A percentile compares a stretch with the other conserved stretches of the same genome.
phyloP scores from a whole-genome alignment of 2,888 invertebrate genomes.

The Noctua janthe region DNA sequence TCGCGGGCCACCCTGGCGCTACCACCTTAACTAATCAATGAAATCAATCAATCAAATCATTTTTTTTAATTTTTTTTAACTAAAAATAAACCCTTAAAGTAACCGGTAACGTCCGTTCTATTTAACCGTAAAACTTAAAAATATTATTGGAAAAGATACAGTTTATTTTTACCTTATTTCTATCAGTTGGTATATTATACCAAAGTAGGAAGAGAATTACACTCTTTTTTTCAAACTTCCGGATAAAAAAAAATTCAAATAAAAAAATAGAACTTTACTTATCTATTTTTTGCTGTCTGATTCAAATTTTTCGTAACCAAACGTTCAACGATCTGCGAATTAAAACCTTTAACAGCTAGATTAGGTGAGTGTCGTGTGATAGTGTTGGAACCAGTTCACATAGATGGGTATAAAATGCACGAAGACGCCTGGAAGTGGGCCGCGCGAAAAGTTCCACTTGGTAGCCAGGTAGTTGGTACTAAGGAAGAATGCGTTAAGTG shows the following conservation, averaged over 20 bases:
- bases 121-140: background rate
- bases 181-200: background rate
- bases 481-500: slow-evolving; percentile 2
- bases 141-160: background rate
- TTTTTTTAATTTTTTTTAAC: too few relatives aligned
- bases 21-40: too few relatives aligned
- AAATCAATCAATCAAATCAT: too few relatives aligned
- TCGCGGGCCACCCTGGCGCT: too few relatives aligned
- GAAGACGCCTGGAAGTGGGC: slow-evolving; percentile 67
- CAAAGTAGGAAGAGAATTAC: background rate
- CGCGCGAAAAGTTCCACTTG: slow-evolving; percentile 77
- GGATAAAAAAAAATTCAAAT: background rate
- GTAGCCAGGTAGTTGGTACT: background rate
- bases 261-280: background rate
- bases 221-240: background rate
- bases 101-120: background rate
- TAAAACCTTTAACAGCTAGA: background rate
- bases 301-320: slow-evolving; percentile 26
- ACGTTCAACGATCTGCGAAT: slow-evolving; percentile 1
- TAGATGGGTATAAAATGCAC: slow-evolving; percentile 58
- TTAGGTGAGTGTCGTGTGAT: slow-evolving; percentile 10
- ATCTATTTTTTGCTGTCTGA: background rate
- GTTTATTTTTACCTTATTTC: background rate
- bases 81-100: background rate
- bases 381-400: slow-evolving; percentile 39